phyloP scores from a whole-genome alignment of 2,113 vertebrate genomes.

The Cochlearius cochlearius region DNA sequence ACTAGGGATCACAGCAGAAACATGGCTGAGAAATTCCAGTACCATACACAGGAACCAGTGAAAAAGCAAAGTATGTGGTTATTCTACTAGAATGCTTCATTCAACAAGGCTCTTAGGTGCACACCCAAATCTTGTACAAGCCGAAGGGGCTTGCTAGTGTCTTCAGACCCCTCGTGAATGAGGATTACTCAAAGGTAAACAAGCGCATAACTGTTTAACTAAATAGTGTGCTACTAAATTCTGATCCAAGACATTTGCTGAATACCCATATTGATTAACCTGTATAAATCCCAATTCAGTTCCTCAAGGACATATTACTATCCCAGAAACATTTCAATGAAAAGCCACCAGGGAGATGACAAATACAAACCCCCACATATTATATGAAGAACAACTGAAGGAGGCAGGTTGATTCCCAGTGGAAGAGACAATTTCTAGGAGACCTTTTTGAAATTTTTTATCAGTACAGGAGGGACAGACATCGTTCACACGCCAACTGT shows the following conservation, averaged over 20 bases:
- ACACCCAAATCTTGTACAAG: neutral
- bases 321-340: neutral
- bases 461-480: constrained; percentile 24
- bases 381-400: neutral
- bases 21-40: neutral
- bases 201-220: neutral
- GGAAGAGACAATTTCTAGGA: neutral
- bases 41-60: neutral
- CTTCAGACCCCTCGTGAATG: neutral
- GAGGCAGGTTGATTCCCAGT: neutral
- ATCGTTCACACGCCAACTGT: constrained; percentile 31
- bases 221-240: neutral
- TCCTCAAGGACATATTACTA: neutral
- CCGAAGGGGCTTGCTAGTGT: neutral
- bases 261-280: neutral
- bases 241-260: neutral
- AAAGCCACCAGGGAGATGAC: neutral
- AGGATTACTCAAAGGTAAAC: neutral
- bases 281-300: neutral
- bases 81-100: neutral
- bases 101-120: neutral
- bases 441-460: neutral
- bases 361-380: neutral
- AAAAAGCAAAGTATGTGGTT: neutral
- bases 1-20: neutral